These are phyloP conservation scores for Pterocles gutturalis DNA, from an alignment of 2,113 vertebrate genomes.

Conservation along the genomic window DNA sequence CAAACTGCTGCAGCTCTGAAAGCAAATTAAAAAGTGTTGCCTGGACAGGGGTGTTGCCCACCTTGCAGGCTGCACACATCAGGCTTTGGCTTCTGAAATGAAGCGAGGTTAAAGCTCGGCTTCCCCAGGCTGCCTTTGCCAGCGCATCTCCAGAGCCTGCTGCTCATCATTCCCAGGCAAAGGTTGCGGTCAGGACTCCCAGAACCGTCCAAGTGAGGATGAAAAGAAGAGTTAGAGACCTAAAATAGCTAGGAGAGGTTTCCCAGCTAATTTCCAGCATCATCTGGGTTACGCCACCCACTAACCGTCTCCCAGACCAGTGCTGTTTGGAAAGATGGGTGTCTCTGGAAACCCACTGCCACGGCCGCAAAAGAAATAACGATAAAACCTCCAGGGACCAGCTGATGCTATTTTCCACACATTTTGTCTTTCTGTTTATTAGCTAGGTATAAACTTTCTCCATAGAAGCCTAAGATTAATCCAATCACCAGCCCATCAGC, in stretches of 20 bases:
- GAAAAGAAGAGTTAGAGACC: not conserved
- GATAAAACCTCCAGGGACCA: not conserved
- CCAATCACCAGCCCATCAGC: not conserved
- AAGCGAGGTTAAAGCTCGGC: not conserved
- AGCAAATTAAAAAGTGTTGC: not conserved
- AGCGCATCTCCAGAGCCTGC: not conserved
- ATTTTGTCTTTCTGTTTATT: not conserved
- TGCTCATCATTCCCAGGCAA: rapidly evolving
- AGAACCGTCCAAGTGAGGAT: not conserved
- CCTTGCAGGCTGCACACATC: not conserved
- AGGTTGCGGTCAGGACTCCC: not conserved
- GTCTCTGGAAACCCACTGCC: not conserved
- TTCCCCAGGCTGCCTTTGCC: too few species aligned
- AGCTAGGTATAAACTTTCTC: conserved; percentile 4
- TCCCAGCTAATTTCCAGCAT: not conserved
- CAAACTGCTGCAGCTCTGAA: not conserved
- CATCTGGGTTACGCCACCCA: not conserved
- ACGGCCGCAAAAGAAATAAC: not conserved
- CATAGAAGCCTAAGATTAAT: not conserved
- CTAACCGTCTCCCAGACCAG: not conserved
- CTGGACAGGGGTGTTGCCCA: not conserved
- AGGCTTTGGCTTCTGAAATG: not conserved
- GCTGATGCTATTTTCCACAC: not conserved
- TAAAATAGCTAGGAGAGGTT: not conserved
- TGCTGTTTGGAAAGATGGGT: not conserved